Conservation (phyloP, 2,113 vertebrate species). For the Gavialis gangeticus region DNA sequence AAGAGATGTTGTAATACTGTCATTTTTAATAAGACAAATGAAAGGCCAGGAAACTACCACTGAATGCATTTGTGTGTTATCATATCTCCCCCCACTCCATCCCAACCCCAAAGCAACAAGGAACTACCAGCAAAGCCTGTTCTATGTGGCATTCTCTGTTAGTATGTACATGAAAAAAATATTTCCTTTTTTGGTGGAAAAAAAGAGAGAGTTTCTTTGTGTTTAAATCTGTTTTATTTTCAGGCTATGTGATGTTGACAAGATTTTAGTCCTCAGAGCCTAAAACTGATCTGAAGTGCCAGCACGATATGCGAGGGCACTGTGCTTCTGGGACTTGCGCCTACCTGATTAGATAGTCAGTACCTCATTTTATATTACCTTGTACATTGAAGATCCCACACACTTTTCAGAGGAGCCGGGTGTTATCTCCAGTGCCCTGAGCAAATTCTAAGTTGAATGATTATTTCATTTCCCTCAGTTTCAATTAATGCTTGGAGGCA, state of each 20-base stretch:
- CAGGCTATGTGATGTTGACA: not conserved
- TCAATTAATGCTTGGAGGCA: conserved; percentile 4
- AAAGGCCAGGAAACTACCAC: not conserved
- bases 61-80: not conserved
- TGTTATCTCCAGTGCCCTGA: not conserved
- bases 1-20: not conserved
- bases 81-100: not conserved
- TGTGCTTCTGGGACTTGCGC: not conserved
- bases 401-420: not conserved
- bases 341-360: not conserved
- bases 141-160: not conserved
- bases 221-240: not conserved
- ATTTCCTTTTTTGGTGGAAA: too few species aligned
- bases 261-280: not conserved
- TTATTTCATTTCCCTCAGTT: not conserved
- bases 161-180: too few species aligned
- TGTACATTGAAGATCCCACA: not conserved
- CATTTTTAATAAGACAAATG: not conserved
- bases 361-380: not conserved
- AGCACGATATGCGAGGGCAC: not conserved
- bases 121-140: not conserved
- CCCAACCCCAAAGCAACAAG: not conserved
- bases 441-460: not conserved
- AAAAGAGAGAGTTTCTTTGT: not conserved
- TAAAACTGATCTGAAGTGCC: not conserved